Evolutionary conservation across 1,140 invertebrate genomes (phyloP), one percentile per base, ranked within the genome.

Genomic region (Dreissena polymorpha): DNA sequence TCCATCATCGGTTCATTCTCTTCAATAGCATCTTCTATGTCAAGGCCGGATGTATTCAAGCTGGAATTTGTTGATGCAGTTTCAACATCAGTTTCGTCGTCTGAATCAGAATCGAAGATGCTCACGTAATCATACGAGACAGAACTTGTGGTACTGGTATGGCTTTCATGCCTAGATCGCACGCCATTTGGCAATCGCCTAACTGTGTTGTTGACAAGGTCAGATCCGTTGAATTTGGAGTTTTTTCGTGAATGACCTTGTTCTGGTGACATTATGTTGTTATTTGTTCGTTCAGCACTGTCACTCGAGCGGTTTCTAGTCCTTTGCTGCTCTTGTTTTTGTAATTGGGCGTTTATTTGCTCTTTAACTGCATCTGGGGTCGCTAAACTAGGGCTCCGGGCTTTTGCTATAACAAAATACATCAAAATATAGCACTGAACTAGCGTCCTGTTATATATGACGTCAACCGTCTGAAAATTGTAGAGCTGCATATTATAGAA

Each of bases 121-220:
- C 65, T 50, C 53, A 18, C 49, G 49, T 29, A 53, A 12, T 76
- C 57, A 76, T 29, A 75, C 12, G 72, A 75, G 21, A 12, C 21
- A 23, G 16, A 18, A 23, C 57, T 60, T 60, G 21, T 12, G 16
- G 57, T 23, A 23, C 57, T 60, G 2, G 16, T 12, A 18, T 60
- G 57, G 57, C 57, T 60, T 60, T 60, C 57, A 23, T 60, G 57
- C 21, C 57, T 60, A n/a, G 16, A 23, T 6, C 57, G 57, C 16
- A 23, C 12, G 57, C 57, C 57, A 23, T 60, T 18, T 23, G 2
- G 16, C 57, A 60, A 23, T 12, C 57, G 16, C 57, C 57, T 60
- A 3, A 60, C 57, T 6, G 57, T 23, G 21, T 18, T 18, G 57
- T 60, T 60, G 2, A 60, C 21, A 23, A 18, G 2, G 57, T 60